Percentiles rank a stretch among this genome's conserved stretches.
These are phyloP conservation scores for Myotis vivesi DNA, from an alignment of 2,797 vertebrate genomes.

Conservation along the genomic window DNA sequence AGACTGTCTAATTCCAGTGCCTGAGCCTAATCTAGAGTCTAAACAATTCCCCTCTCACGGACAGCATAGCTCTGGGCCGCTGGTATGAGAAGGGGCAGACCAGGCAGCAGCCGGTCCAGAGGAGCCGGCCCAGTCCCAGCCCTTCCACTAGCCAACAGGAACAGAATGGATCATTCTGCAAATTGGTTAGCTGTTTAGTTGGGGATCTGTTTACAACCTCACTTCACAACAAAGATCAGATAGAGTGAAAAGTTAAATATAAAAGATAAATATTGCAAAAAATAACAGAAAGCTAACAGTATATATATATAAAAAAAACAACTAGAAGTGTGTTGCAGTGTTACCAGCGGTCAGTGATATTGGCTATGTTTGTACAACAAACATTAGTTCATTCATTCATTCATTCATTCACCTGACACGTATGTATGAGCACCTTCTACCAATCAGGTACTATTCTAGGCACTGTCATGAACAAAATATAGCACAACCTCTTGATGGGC, in stretches of 20 bases:
- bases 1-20: background rate
- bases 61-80: background rate
- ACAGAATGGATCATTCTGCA: background rate
- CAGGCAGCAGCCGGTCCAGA: background rate
- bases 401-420: background rate
- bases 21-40: background rate
- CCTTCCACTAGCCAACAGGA: background rate
- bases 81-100: background rate
- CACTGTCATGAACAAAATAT: background rate
- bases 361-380: background rate
- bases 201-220: background rate
- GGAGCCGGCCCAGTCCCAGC: background rate
- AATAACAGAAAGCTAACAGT: background rate
- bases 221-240: background rate
- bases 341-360: background rate
- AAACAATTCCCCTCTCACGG: background rate
- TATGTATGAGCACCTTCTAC: background rate
- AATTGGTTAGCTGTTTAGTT: background rate
- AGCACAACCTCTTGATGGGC: background rate
- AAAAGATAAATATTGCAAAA: background rate
- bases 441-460: background rate
- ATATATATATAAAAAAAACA: background rate
- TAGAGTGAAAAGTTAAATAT: background rate
- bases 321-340: background rate
- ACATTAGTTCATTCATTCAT: background rate